Base-by-base conservation (phyloP, 2,797 vertebrate species). In the Lates japonicus region DNA sequence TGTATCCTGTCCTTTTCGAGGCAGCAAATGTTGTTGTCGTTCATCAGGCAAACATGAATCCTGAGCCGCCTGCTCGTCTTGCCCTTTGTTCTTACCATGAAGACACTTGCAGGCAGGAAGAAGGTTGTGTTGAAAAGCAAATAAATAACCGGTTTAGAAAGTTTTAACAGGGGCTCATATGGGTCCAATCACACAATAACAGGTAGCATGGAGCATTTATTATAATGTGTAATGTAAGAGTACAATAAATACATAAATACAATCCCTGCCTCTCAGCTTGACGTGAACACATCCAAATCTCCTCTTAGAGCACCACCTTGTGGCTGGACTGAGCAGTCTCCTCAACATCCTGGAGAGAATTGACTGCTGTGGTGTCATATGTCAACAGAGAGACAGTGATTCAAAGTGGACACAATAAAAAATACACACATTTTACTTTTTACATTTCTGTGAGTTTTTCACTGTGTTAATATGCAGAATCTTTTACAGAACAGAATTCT, bases 231-330 rank as follows among this genome's bases (percentile, higher is more conserved):
- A 29, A 29, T 29, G 54, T 82, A 59, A 78, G 68, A 82, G 67
- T 33, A 74, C 61, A 85, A 82, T 87, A 81, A 77, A 88, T 74
- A 51, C 71, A 87, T 80, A 46, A 66, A 81, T 33, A 74, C 70
- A 81, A 62, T 60, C 58, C 66, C 58, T 58, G 63, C 55, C 85
- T 76, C 74, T 79, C 74, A 70, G 83, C 60, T 84, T 79, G 64
- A 84, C 54, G 61, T 67, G 37, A 78, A 68, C 66, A 65, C 35
- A 80, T 80, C 78, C 90, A 95, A 94, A 93, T 87, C 88, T 91
- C 95, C 87, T 94, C 93, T 94, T 94, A 80, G 73, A 93, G 94
- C 95, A 93, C 96, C 96, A 96, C 94, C 96, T 94, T 95, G 95
- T 96, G 96, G 96, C 74, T 58, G 51, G 22, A 84, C 29, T 54